Percentiles rank a stretch among this genome's conserved stretches.
Evolutionary conservation across 1,140 invertebrate genomes (phyloP).

Genomic region (Trigoniulus corallinus): DNA sequence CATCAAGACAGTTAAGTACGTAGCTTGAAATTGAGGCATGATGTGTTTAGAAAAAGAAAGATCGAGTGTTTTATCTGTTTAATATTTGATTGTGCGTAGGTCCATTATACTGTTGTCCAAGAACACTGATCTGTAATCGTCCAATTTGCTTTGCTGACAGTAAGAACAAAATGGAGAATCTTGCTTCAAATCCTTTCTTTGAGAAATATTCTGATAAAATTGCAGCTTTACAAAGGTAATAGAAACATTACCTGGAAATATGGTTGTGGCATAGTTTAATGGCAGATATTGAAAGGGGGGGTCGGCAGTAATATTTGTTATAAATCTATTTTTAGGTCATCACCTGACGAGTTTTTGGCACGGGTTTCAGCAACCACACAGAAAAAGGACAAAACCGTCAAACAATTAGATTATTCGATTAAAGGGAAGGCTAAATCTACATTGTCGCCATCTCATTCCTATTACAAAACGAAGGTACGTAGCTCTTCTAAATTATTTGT

Average conservation of each 20-base stretch:
- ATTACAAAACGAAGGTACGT: no score
- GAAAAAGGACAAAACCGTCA: conserved; percentile 5
- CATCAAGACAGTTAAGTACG: no score
- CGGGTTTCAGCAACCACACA: conserved; percentile 38
- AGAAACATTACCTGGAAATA: background rate
- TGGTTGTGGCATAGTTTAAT: background rate
- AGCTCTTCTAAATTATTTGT: no score
- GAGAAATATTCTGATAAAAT: conserved; percentile 67
- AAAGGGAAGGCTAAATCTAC: conserved; percentile 7
- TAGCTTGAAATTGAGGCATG: no score
- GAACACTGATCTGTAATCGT: no score
- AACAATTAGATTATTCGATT: background rate
- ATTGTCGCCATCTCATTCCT: no score
- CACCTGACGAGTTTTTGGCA: conserved; percentile 53
- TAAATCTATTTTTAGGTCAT: conserved; percentile 27
- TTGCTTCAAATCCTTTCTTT: conserved; percentile 53
- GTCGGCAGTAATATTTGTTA: no score
- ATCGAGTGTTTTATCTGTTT: no score
- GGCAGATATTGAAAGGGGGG: no score
- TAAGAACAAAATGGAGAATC: background rate
- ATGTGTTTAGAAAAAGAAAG: no score
- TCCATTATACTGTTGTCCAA: no score
- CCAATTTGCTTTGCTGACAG: background rate
- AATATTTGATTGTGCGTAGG: no score
- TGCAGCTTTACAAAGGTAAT: conserved; percentile 42